Evolutionary conservation across 2,888 invertebrate genomes (phyloP), one percentile per base, ranked within the genome.

Genomic region (Bimastos eiseni): DNA sequence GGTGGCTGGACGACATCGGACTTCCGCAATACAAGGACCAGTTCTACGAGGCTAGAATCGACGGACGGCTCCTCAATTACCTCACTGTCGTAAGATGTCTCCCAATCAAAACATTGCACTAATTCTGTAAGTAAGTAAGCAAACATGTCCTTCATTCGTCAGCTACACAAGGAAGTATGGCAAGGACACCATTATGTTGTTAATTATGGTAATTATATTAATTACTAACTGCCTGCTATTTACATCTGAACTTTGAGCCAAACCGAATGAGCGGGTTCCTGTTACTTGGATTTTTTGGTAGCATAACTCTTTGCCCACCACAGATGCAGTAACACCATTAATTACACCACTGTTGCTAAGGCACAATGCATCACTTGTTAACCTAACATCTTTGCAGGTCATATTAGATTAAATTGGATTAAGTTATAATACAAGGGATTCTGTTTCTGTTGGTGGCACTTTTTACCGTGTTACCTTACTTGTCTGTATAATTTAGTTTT

Each of bases 1-100:
- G 94, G 91, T 99, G 99, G 99, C 95, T 99, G 92, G 99, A 99
- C 95, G 99, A 99, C 95, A 97, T 98, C 92, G 99, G 99, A 36
- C 96, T 98, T 93, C 98, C 99, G 24, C 99, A 99, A 94, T 98
- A 98, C 95, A 98, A 99, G 95, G 98, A 98, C 93, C 96, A 96
- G 89, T 98, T 98, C 95, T 95, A 96, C 92, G 97, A 97, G 93
- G 97, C 97, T 83, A 96, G 97, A 93, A 95, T 98, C 90, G 97
- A 98, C 95, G 97, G 98, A n/a, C 96, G 98, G 92, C 96, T 97
- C 95, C 95, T 99, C 93, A 98, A 99, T 95, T 96, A 98, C 93
- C 96, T 99, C 92, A 98, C 99, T 84, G 97, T 98, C 94, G 97
- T 95, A 93, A 93, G 94, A 49, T 44, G 11, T 44, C 17, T 44